A percentile compares a stretch with the other conserved stretches of the same genome.
Conservation (phyloP, 2,797 vertebrate species). For the Neoniphon sammara region DNA sequence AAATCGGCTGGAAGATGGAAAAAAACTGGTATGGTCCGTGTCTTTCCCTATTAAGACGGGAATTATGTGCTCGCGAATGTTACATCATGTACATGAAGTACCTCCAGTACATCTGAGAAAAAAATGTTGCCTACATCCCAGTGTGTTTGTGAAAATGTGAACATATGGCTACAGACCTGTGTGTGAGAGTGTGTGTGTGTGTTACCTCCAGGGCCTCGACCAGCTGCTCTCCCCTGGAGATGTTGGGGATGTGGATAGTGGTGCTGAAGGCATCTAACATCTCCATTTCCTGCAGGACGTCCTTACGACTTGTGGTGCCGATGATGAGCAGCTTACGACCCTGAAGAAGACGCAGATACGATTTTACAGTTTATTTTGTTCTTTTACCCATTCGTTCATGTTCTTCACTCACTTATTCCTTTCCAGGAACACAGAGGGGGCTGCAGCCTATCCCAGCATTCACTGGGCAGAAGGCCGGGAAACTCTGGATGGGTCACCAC, state of each 20-base stretch:
- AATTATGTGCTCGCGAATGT: too few species aligned
- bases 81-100: too few species aligned
- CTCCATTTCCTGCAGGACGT: slow-evolving; percentile 96
- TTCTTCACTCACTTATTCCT: neutral
- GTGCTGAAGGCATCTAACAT: slow-evolving; percentile 97
- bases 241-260: slow-evolving; percentile 93
- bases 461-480: too few species aligned
- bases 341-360: slow-evolving; percentile 71
- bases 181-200: slow-evolving; percentile 7
- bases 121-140: too few species aligned
- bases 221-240: slow-evolving; percentile 88
- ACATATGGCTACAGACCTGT: too few species aligned
- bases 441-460: too few species aligned
- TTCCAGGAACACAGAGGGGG: too few species aligned
- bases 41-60: too few species aligned
- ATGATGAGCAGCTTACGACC: slow-evolving; percentile 95
- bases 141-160: neutral
- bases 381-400: neutral
- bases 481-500: too few species aligned
- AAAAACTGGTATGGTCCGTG: too few species aligned
- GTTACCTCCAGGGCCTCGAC: slow-evolving; percentile 91
- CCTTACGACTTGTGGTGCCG: slow-evolving; percentile 94
- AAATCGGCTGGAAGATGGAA: too few species aligned
- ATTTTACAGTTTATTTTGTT: neutral
- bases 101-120: too few species aligned